Evolutionary conservation across 1,140 invertebrate species (phyloP), one percentile per base, ranked within the genome.

Genomic region (Teleogryllus occipitalis): DNA sequence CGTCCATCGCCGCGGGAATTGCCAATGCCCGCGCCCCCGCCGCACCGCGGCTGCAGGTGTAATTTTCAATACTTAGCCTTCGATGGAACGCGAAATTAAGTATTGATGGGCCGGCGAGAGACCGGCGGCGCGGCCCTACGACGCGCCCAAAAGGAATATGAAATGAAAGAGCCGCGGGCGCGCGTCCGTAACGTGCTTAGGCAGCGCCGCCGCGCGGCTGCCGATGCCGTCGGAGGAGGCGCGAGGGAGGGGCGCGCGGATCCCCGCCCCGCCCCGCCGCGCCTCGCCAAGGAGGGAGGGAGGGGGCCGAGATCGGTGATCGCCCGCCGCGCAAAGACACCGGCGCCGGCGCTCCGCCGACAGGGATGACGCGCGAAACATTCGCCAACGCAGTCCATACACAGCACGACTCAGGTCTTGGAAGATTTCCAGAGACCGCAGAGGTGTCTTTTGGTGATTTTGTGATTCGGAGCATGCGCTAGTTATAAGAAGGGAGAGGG

Each of bases 31-130:
- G 54, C 10, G 10, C 10, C 54, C 54, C 54, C 54, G 54, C 10
- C 54, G 54, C 27, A 39, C 27, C 27, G 18, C 54, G 10, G 54
- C 54, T 65, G 54, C 54, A 65, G 54, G 54, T 65, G 54, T 65
- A 65, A 65, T 65, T 65, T 65, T 65, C 54, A 65, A 65, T 65
- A 65, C 54, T 65, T 65, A 65, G 54, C 54, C 54, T 65, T 65
- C 54, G 54, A 65, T 65, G 54, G 54, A 18, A 65, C 54, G 54
- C 54, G 54, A 65, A 65, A 65, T 65, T 65, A 65, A 65, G 54
- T 65, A 65, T 65, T 65, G 54, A 65, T 65, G 54, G 18, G 54
- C 10, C n/a, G n/a, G 54, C 10, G 54, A 65, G 54, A 18, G 54
- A 39, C 27, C 27, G 27, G 27, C 27, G 27, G 27, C 27, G 27